These are phyloP conservation scores for Intellagama lesueurii DNA, from an alignment of 2,797 vertebrate species.

Conservation along the genomic window DNA sequence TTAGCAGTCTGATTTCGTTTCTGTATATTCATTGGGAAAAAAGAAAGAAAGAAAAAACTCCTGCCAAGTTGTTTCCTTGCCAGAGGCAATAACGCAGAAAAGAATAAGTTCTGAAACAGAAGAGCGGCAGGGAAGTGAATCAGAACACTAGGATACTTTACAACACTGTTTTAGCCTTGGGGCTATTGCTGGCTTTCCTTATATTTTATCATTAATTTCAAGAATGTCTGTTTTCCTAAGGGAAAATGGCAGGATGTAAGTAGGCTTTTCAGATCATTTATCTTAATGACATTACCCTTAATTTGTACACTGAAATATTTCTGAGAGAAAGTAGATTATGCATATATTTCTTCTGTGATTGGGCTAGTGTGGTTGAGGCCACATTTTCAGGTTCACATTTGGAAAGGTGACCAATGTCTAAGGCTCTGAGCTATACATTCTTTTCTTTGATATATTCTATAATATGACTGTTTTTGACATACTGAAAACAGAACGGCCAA, in stretches of 20 bases:
- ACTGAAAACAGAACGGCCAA: neutral
- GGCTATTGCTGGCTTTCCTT: slow-evolving; percentile 10
- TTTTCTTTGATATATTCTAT: too few species aligned
- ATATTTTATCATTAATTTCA: slow-evolving; percentile 24
- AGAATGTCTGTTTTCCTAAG: neutral
- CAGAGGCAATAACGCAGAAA: slow-evolving; percentile 20
- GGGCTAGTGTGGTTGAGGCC: neutral
- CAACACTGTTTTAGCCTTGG: slow-evolving; percentile 1
- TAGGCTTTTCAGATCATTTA: slow-evolving; percentile 21
- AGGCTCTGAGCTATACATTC: too few species aligned
- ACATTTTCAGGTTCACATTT: neutral
- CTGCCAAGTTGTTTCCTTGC: slow-evolving; percentile 27
- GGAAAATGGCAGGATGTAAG: slow-evolving; percentile 3
- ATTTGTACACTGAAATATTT: slow-evolving; percentile 11
- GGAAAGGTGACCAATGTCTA: neutral
- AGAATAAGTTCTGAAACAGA: slow-evolving; percentile 21
- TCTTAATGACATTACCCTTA: slow-evolving; percentile 31
- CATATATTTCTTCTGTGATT: neutral
- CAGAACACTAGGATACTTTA: neutral
- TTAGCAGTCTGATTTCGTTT: slow-evolving; percentile 13
- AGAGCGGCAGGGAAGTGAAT: slow-evolving; percentile 11
- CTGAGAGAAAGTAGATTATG: neutral
- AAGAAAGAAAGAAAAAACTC: neutral
- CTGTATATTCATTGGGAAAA: slow-evolving; percentile 2
- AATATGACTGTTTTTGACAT: neutral